phyloP scores from a whole-genome alignment of 2,888 invertebrate species.

The Tipula lateralis region DNA sequence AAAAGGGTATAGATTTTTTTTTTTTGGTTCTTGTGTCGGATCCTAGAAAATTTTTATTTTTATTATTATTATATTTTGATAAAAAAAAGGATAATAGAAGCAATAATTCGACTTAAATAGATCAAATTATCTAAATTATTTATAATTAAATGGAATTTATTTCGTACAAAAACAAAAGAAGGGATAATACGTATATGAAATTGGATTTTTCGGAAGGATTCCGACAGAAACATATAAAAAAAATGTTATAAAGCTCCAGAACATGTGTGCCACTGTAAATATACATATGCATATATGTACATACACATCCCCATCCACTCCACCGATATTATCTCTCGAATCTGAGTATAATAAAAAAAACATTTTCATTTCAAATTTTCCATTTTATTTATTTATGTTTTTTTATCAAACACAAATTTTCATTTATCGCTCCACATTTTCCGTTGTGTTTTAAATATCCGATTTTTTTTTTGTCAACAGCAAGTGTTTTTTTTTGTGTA shows the following conservation, averaged over 20 bases:
- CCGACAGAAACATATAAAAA: not conserved
- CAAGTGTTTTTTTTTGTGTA: not conserved
- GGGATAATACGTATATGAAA: constrained; percentile 19
- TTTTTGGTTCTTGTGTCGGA: not conserved
- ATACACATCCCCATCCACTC: not conserved
- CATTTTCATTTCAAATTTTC: constrained; percentile 11
- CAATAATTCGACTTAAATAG: constrained; percentile 24
- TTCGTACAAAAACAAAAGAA: not conserved
- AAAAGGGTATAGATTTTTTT: constrained; percentile 7
- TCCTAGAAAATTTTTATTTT: not conserved
- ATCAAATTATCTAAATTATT: constrained; percentile 24
- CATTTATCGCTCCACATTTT: constrained; percentile 19
- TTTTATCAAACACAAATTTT: constrained; percentile 24
- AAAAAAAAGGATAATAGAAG: constrained; percentile 20
- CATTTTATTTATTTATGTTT: constrained; percentile 15
- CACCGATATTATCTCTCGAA: not conserved
- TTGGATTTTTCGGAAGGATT: not conserved
- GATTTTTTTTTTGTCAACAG: not conserved
- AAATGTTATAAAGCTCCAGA: not conserved
- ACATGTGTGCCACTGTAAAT: not conserved
- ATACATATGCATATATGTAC: not conserved
- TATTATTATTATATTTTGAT: constrained; percentile 9
- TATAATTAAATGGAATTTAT: constrained; percentile 19
- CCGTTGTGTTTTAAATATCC: constrained; percentile 15
- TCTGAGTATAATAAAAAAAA: not conserved